Percentiles rank a stretch among this genome's conserved stretches.
phyloP scores from a whole-genome alignment of 2,113 vertebrate species.

The Alosa alosa region DNA sequence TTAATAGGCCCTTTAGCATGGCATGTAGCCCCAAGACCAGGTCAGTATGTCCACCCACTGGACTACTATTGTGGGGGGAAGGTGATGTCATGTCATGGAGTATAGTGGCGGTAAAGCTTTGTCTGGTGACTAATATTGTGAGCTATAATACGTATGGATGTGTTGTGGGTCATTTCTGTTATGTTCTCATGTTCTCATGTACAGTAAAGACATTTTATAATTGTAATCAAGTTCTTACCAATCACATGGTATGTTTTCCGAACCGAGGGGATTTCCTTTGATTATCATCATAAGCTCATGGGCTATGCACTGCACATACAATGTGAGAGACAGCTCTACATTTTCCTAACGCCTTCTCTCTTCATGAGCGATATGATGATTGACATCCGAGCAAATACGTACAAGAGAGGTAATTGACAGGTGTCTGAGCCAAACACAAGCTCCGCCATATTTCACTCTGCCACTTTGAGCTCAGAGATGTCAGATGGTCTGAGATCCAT shows the following conservation, averaged over 20 bases:
- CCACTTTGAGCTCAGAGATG: not conserved
- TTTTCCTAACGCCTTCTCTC: not conserved
- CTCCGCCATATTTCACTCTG: not conserved
- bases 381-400: slow-evolving; percentile 7
- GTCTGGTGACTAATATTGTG: not conserved
- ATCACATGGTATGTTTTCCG: not conserved
- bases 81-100: not conserved
- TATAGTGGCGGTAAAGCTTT: not conserved
- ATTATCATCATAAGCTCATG: not conserved
- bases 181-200: not conserved
- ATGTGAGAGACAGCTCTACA: not conserved
- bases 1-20: not conserved
- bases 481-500: slow-evolving; percentile 25
- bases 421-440: not conserved
- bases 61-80: not conserved
- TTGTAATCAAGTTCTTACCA: not conserved
- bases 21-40: not conserved
- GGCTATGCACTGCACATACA: not conserved
- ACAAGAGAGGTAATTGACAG: not conserved
- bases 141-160: not conserved
- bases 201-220: not conserved
- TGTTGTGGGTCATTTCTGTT: not conserved
- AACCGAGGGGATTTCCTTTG: not conserved
- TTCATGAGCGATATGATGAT: not conserved
- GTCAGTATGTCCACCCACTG: not conserved